Conservation (phyloP, 2,113 vertebrate species). For the Amphiprion percula region DNA sequence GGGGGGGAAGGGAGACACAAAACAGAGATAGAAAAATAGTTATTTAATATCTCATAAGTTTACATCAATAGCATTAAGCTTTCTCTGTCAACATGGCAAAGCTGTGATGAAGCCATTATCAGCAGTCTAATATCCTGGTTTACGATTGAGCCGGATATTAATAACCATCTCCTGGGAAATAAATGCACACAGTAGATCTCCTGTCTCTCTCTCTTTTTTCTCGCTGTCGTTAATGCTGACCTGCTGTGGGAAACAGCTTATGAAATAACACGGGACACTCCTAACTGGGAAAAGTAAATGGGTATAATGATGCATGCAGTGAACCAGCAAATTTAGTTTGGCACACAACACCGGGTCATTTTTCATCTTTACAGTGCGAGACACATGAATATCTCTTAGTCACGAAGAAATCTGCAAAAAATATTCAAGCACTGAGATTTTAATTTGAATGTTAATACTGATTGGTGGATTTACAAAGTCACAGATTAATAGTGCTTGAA, state of each 20-base stretch:
- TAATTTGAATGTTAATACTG: background rate
- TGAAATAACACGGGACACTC: constrained; percentile 15
- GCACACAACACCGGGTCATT: background rate
- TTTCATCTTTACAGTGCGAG: constrained; percentile 6
- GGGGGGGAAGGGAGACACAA: constrained; percentile 8
- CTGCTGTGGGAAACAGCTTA: constrained; percentile 9
- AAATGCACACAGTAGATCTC: constrained; percentile 43
- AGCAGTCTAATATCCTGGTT: constrained; percentile 73
- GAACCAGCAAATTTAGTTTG: background rate
- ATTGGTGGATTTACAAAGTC: background rate
- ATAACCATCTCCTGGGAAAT: constrained; percentile 58
- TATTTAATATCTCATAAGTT: constrained; percentile 45
- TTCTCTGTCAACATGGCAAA: constrained; percentile 28
- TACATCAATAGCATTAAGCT: constrained; percentile 35
- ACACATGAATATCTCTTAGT: background rate
- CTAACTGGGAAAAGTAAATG: constrained; percentile 27
- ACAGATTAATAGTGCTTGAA: constrained; percentile 1
- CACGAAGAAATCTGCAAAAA: background rate
- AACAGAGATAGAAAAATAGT: constrained; percentile 41
- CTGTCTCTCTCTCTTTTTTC: background rate
- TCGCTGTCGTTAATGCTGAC: constrained; percentile 9
- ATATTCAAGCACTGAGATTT: background rate
- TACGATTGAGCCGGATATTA: constrained; percentile 71
- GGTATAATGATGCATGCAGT: constrained; percentile 18
- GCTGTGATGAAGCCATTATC: constrained; percentile 64